Percentiles rank a stretch among this genome's conserved stretches.
phyloP scores from a whole-genome alignment of 2,888 invertebrate species.

The Biston betularia region DNA sequence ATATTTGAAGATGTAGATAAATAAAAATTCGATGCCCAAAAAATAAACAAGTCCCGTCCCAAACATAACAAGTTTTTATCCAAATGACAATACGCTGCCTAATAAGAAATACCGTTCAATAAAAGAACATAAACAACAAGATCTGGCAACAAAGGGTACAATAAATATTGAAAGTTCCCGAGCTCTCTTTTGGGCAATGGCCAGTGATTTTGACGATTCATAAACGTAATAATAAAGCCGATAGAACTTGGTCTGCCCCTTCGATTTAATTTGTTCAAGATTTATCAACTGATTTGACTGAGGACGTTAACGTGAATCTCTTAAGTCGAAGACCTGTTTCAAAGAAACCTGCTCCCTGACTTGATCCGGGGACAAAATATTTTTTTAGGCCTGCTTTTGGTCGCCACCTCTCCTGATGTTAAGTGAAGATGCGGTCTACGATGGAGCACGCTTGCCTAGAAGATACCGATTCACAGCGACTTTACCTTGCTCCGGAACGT shows the following conservation, averaged over 20 bases:
- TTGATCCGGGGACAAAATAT: too few relatives aligned
- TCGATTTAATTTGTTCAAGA: neutral
- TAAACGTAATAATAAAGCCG: conserved; percentile 31
- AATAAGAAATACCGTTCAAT: conserved; percentile 10
- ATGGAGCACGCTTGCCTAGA: too few relatives aligned
- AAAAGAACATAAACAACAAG: conserved; percentile 36
- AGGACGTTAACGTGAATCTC: too few relatives aligned
- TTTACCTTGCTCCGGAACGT: too few relatives aligned
- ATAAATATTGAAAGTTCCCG: conserved; percentile 41
- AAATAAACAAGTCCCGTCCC: neutral
- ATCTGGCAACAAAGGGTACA: conserved; percentile 34
- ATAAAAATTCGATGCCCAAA: neutral
- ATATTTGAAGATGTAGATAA: neutral
- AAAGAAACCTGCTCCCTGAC: too few relatives aligned
- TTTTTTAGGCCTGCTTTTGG: too few relatives aligned
- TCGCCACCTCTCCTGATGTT: too few relatives aligned
- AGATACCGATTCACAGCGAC: too few relatives aligned
- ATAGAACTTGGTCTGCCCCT: too few relatives aligned
- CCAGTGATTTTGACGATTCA: conserved; percentile 33
- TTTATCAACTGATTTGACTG: neutral
- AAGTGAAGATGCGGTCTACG: too few relatives aligned
- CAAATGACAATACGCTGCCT: conserved; percentile 6
- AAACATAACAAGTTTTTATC: neutral
- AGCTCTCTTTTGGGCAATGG: conserved; percentile 14
- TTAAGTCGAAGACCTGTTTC: too few relatives aligned